Percentiles rank a stretch among this genome's conserved stretches.
phyloP scores from a whole-genome alignment of 2,797 vertebrate genomes.

The Ctenopoma kingsleyae region DNA sequence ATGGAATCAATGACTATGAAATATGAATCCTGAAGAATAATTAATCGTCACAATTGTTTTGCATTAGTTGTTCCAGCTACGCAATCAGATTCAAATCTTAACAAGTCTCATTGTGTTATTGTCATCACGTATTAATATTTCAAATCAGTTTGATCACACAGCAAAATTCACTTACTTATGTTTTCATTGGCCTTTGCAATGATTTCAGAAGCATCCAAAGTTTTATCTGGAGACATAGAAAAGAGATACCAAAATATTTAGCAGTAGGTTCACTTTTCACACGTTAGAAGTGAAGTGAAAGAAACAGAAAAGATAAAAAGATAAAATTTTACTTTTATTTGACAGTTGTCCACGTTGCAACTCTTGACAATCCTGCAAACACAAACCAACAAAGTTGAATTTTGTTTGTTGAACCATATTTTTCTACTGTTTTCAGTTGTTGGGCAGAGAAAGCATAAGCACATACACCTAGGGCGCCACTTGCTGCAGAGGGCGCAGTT shows the following conservation, averaged over 20 bases:
- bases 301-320: neutral
- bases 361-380: conserved; percentile 7
- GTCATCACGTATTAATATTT: neutral
- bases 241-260: neutral
- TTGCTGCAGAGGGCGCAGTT: too few relatives aligned
- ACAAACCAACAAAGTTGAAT: neutral
- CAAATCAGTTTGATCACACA: neutral
- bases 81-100: too few relatives aligned
- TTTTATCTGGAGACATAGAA: conserved; percentile 1
- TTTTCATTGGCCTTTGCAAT: conserved; percentile 5
- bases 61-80: too few relatives aligned
- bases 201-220: neutral
- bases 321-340: neutral
- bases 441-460: too few relatives aligned
- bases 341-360: neutral
- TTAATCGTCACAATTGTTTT: too few relatives aligned
- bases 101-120: too few relatives aligned
- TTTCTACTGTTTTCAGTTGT: neutral
- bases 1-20: neutral
- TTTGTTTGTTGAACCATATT: neutral
- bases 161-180: conserved; percentile 6
- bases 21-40: too few relatives aligned
- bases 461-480: too few relatives aligned
- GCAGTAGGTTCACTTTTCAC: neutral
- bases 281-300: neutral